Conservation (phyloP, 2,113 vertebrate species). For the Carettochelys insculpta region DNA sequence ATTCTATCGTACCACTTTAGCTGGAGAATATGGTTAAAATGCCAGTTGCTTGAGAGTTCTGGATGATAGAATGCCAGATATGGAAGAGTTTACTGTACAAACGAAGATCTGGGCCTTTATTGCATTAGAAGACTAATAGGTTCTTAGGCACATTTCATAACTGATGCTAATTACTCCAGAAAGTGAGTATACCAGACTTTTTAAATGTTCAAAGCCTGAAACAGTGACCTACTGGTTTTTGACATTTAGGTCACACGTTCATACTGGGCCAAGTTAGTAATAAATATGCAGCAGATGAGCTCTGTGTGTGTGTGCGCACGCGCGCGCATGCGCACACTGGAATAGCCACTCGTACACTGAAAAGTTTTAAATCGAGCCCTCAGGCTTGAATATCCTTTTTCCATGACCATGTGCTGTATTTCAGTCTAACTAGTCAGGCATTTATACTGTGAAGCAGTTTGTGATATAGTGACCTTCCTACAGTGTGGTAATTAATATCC, state of each 20-base stretch:
- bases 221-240: not conserved
- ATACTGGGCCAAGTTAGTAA: not conserved
- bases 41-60: too few species aligned
- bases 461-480: not conserved
- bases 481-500: not conserved
- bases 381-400: not conserved
- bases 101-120: not conserved
- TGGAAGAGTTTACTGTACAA: too few species aligned
- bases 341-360: not conserved
- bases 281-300: not conserved
- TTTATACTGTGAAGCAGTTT: not conserved
- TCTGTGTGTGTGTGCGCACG: too few species aligned
- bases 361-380: not conserved
- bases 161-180: not conserved
- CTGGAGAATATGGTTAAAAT: too few species aligned
- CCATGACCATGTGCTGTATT: not conserved
- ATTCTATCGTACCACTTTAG: too few species aligned
- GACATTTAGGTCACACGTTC: not conserved
- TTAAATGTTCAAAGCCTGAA: not conserved
- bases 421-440: not conserved
- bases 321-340: too few species aligned
- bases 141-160: not conserved
- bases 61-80: too few species aligned
- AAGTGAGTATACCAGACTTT: not conserved
- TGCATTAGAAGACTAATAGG: not conserved